Conservation (phyloP, 2,797 vertebrate species). For the Hafferia zeledoni region DNA sequence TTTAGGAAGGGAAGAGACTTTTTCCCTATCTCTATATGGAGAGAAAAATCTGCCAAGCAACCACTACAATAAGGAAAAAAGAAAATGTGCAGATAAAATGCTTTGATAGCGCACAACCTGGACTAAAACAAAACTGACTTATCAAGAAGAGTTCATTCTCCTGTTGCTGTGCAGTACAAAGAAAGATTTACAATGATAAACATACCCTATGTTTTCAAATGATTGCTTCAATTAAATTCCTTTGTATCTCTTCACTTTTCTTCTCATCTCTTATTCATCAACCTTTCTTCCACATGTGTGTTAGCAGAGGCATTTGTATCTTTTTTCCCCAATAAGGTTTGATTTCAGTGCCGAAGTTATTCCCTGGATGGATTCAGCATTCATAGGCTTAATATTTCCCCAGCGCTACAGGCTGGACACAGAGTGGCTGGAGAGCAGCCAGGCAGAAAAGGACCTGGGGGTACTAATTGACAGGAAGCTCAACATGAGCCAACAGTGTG, state of each 20-base stretch:
- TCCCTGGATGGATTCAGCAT: background rate
- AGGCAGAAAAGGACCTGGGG: too few species aligned
- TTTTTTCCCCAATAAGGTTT: fast-evolving
- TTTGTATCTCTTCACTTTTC: background rate
- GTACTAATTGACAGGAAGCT: too few species aligned
- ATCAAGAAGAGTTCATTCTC: background rate
- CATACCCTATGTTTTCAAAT: background rate
- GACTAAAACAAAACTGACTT: background rate
- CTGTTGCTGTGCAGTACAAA: background rate
- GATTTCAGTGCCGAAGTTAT: background rate
- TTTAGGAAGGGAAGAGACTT: background rate
- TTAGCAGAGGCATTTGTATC: background rate
- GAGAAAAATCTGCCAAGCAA: background rate
- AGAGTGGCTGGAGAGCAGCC: too few species aligned
- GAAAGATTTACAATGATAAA: background rate
- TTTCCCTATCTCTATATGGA: background rate
- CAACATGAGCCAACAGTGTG: too few species aligned
- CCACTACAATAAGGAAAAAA: background rate
- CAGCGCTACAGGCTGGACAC: too few species aligned
- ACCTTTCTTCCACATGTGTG: background rate
- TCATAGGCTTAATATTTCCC: background rate
- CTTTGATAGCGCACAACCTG: background rate
- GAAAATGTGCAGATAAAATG: background rate
- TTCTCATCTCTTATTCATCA: background rate
- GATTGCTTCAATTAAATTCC: background rate